These are phyloP conservation scores for Drepana arcuata DNA, from an alignment of 1,140 invertebrate genomes.

Conservation along the genomic window DNA sequence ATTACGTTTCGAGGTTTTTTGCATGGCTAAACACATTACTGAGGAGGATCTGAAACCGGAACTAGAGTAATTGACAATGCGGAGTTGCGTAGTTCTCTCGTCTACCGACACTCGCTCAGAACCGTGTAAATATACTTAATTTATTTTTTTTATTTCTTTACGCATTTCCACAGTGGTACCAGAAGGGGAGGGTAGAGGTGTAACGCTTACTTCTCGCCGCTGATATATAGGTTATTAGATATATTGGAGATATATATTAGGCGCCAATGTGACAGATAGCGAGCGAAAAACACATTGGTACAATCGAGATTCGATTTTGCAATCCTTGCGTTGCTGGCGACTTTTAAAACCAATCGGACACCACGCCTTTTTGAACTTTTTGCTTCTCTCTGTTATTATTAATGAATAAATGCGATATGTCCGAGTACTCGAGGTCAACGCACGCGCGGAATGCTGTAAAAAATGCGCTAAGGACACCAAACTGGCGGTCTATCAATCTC, in stretches of 20 bases:
- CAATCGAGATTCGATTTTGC: too few species aligned
- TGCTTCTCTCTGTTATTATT: conserved; percentile 46
- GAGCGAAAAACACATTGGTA: too few species aligned
- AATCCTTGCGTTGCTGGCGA: too few species aligned
- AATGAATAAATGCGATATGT: conserved; percentile 57
- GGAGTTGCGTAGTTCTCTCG: conserved; percentile 5
- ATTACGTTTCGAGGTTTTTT: conserved; percentile 32
- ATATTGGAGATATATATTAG: too few species aligned
- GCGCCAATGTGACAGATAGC: too few species aligned
- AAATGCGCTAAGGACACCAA: conserved; percentile 61
- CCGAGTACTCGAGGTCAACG: conserved; percentile 55
- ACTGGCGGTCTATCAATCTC: conserved; percentile 43
- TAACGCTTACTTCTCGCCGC: too few species aligned
- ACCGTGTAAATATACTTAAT: conserved; percentile 35
- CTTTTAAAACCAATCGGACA: too few species aligned
- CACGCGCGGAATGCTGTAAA: conserved; percentile 58
- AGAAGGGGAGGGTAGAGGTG: too few species aligned
- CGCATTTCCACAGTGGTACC: too few species aligned
- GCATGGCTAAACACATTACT: conserved; percentile 35
- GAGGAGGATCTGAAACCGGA: conserved; percentile 60
- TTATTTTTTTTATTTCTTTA: conserved; percentile 48
- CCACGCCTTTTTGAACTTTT: conserved; percentile 59
- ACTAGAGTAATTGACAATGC: conserved; percentile 50
- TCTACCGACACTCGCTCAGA: conserved; percentile 1
- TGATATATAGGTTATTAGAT: too few species aligned